Base-by-base conservation (phyloP, 2,797 vertebrate genomes). In the Ctenosaura bakeri region DNA sequence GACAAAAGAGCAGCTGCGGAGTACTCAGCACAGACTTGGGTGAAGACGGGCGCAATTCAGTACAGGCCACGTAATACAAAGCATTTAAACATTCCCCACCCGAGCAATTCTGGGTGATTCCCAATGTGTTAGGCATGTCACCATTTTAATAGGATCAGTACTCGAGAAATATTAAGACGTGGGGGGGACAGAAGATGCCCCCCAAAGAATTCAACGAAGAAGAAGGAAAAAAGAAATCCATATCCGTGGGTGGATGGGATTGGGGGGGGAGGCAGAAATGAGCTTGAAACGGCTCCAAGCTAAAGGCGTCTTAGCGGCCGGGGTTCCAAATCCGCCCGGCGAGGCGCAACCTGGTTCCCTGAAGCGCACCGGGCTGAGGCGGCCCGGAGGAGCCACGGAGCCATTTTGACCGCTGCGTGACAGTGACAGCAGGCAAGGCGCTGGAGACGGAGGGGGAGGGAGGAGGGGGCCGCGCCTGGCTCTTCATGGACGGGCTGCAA, bases 341-440 rank as follows among this genome's bases (percentile, higher is more conserved):
- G 42, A 46, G 42, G 42, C 42, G 42, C 4, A 46, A 46, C 42
- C 42, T 4, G 52, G 52, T 32, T n/a, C 83, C 32, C n/a, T 8
- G 24, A 80, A 73, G 20, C 6, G 69, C 7, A 42, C 22, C 2
- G 0, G 94, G 88, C 89, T 94, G 91, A 62, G 77, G 91, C 94
- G 86, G 88, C 94, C 10, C 35, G 9, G n/a, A 64, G 16, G 20
- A 52, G n/a, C 59, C 3, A n/a, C 91, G 94, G 93, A 93, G 94
- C 96, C 96, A 96, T 95, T 94, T 96, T 96, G 96, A 93, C 88
- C 93, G 93, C 91, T 78, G 95, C 81, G 71, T 92, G 90, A 80
- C 94, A 7, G 79, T 0, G 92, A 76, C 91, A 12, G 92, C 92
- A 80, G 69, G 89, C 38, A 64, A 73, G 77, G 64, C 16, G 29